Base-by-base conservation (phyloP, 2,113 vertebrate genomes). In the Nipponia nippon region DNA sequence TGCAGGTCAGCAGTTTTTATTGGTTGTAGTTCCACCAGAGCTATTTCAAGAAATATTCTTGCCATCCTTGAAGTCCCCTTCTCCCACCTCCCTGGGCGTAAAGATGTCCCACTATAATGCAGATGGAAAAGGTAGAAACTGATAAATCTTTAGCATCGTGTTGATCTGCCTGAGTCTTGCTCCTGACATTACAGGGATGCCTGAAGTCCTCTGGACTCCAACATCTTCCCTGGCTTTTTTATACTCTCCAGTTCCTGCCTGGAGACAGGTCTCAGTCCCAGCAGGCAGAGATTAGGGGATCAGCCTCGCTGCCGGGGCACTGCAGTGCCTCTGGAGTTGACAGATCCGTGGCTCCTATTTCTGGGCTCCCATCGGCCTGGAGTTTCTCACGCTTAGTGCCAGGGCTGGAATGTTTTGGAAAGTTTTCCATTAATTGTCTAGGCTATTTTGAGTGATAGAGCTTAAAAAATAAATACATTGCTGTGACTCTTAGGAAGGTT, bases 311-410 rank as follows among this genome's bases (percentile, higher is more conserved):
- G 53, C 11, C 5, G 67, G 59, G 46, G 55, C 38, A 10, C 44
- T 32, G 40, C 40, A 34, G 22, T 50, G 32, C 29, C 79, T 52
- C 85, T 49, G 53, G 56, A 42, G 38, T 4, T 85, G 88, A 49
- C 46, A 30, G 42, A 87, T 88, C 38, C 6, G 2, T 36, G 49
- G 34, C n/a, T 97, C 50, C 81, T 92, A 22, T 73, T 92, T 88
- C 86, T 91, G 87, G 89, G n/a, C 10, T 96, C 18, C 29, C 49
- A 47, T 88, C 71, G 81, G 88, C 56, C 87, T 83, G 55, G 38
- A 69, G n/a, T 91, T 97, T 97, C 90, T 96, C 95, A 96, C 30
- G 61, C 93, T 92, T 78, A 19, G 38, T 95, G 83, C 71, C 90
- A 94, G 55, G 55, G 25, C 46, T 95, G 83, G 89, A 84, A 97